Evolutionary conservation across 1,140 invertebrate genomes (phyloP).

Genomic region (Polyergus mexicanus): DNA sequence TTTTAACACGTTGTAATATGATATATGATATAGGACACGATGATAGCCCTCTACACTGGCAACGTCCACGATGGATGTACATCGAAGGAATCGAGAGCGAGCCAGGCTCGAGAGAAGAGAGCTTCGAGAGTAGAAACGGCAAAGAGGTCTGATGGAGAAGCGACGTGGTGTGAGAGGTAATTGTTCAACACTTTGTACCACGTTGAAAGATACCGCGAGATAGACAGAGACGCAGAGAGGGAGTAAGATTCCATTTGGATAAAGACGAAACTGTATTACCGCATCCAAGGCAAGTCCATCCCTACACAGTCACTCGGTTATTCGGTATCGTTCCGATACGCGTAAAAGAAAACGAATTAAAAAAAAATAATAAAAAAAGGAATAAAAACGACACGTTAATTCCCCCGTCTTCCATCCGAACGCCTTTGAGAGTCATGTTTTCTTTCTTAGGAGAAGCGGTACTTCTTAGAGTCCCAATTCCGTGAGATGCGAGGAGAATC

Average conservation of each 20-base stretch:
- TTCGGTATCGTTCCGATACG: constrained; percentile 41
- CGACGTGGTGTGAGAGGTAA: constrained; percentile 69
- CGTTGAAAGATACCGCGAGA: constrained; percentile 30
- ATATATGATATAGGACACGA: constrained; percentile 81
- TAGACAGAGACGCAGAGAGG: constrained; percentile 7
- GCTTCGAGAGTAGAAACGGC: constrained; percentile 21
- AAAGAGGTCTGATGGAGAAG: constrained; percentile 44
- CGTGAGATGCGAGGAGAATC: constrained; percentile 47
- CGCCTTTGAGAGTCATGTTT: constrained; percentile 72
- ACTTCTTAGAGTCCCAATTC: constrained; percentile 38
- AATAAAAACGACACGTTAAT: constrained; percentile 11
- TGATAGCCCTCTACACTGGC: constrained; percentile 66
- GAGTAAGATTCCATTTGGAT: constrained; percentile 16
- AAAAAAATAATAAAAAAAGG: background rate
- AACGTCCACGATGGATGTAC: constrained; percentile 69
- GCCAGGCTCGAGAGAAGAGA: constrained; percentile 37
- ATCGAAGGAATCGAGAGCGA: constrained; percentile 68
- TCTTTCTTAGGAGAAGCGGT: constrained; percentile 73
- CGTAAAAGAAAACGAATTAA: constrained; percentile 48
- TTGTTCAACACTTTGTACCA: constrained; percentile 67
- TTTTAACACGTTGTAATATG: constrained; percentile 74
- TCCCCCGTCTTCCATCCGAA: constrained; percentile 29
- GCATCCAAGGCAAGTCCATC: constrained; percentile 58
- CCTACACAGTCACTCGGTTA: constrained; percentile 15
- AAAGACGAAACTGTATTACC: constrained; percentile 41